Conservation (phyloP, 2,797 vertebrate genomes). For the Diceros bicornis region DNA sequence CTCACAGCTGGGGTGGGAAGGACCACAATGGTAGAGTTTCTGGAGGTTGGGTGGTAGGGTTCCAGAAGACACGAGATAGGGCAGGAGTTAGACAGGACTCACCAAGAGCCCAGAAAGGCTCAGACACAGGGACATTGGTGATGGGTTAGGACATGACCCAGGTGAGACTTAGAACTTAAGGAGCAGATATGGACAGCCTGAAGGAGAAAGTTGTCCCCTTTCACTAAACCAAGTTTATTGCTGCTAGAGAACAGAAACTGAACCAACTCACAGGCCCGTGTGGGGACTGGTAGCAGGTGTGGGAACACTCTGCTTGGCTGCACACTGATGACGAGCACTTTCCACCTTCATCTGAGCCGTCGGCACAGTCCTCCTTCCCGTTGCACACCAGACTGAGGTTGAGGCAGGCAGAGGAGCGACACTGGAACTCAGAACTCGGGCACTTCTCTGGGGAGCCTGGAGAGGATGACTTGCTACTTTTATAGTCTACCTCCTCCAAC, state of each 20-base stretch:
- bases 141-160: background rate
- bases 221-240: fast-evolving
- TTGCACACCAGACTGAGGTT: conserved; percentile 91
- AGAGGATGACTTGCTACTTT: background rate
- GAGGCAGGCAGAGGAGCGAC: conserved; percentile 91
- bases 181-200: too few relatives aligned
- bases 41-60: fast-evolving
- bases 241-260: background rate
- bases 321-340: conserved; percentile 87
- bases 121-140: background rate
- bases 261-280: conserved; percentile 92
- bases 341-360: conserved; percentile 93
- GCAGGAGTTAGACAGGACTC: background rate
- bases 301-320: conserved; percentile 88
- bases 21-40: background rate
- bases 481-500: fast-evolving
- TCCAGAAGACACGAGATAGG: background rate
- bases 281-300: conserved; percentile 92
- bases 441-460: conserved; percentile 91
- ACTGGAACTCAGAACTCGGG: conserved; percentile 90
- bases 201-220: fast-evolving
- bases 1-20: background rate
- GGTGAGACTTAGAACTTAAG: fast-evolving
- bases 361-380: conserved; percentile 90
- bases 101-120: background rate